phyloP scores from a whole-genome alignment of 2,797 vertebrate species.

The Coccyzus lansbergi region DNA sequence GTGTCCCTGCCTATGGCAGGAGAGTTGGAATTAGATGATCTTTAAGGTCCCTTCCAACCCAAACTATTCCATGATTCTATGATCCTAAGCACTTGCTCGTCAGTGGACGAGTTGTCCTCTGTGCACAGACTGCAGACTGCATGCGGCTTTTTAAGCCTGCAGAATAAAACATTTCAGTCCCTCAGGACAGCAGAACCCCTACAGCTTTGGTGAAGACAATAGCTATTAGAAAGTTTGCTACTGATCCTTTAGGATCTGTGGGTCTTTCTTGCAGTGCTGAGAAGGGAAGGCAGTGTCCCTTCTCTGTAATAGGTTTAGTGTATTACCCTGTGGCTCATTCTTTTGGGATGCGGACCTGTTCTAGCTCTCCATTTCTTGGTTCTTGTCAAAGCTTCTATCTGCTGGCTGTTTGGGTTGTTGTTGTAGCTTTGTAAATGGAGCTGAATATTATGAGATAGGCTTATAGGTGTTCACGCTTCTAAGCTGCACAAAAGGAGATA shows the following conservation, averaged over 20 bases:
- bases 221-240: neutral
- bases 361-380: neutral
- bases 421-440: neutral
- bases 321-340: neutral
- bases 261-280: neutral
- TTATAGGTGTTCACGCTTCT: neutral
- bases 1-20: too few species aligned
- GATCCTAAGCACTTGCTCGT: neutral
- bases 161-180: neutral
- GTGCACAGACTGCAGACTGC: neutral
- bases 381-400: neutral
- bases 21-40: too few species aligned
- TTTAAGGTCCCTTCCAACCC: too few species aligned
- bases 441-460: neutral
- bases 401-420: neutral
- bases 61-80: too few species aligned
- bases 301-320: rapidly evolving
- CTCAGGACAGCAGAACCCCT: neutral
- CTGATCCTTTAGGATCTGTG: neutral
- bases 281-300: neutral
- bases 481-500: neutral
- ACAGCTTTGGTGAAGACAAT: neutral
- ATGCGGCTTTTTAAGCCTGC: neutral
- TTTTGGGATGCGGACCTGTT: neutral
- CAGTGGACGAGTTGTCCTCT: neutral